phyloP scores from a whole-genome alignment of 2,888 invertebrate species.

The Aporophyla lueneburgensis region DNA sequence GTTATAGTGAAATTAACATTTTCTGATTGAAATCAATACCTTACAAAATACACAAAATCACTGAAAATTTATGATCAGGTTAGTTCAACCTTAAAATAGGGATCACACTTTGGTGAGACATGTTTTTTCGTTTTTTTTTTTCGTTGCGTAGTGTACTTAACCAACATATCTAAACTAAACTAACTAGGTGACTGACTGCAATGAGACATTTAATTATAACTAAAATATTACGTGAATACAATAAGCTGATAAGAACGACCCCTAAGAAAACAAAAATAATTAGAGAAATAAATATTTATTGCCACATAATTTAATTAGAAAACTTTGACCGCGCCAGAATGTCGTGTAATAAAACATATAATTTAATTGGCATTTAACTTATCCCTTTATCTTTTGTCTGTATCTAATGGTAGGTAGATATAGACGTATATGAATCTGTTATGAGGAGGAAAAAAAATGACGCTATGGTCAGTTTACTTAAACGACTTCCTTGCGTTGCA shows the following conservation, averaged over 20 bases:
- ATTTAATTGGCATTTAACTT: slow-evolving; percentile 69
- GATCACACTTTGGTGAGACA: background rate
- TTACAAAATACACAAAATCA: slow-evolving; percentile 43
- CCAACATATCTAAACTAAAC: background rate
- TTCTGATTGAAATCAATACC: slow-evolving; percentile 65
- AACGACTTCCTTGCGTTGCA: slow-evolving; percentile 75
- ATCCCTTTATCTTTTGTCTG: slow-evolving; percentile 54
- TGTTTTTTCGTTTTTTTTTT: background rate
- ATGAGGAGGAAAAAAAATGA: slow-evolving; percentile 51
- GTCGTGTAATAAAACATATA: slow-evolving; percentile 60
- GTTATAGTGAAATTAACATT: slow-evolving; percentile 65
- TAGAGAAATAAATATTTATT: slow-evolving; percentile 50
- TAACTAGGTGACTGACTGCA: background rate
- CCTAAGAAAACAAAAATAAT: slow-evolving; percentile 54
- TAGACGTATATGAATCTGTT: slow-evolving; percentile 47
- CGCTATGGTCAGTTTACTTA: slow-evolving; percentile 76
- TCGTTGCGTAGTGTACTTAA: background rate
- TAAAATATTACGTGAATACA: slow-evolving; percentile 16
- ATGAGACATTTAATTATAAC: background rate
- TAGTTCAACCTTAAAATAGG: background rate
- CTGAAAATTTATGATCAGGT: slow-evolving; percentile 27
- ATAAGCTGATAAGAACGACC: slow-evolving; percentile 15
- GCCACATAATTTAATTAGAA: slow-evolving; percentile 52
- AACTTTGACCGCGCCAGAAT: slow-evolving; percentile 48
- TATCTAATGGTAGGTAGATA: slow-evolving; percentile 26